Evolutionary conservation across 2,113 vertebrate genomes (phyloP).

Genomic region (Lontra canadensis): DNA sequence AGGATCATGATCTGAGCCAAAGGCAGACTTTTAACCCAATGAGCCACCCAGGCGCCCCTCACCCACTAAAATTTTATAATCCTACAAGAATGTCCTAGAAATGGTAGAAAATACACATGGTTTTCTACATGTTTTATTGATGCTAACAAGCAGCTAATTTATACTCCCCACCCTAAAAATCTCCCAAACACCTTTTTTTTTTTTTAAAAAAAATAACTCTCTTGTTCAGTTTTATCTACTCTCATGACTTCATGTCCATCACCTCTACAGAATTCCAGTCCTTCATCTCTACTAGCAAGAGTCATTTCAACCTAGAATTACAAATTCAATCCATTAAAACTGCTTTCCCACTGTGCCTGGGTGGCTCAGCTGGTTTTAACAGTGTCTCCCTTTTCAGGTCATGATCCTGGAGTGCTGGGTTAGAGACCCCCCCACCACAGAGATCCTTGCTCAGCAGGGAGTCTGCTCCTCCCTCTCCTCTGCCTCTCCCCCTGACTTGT

Average conservation of each 20-base stretch:
- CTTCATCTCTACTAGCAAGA: neutral
- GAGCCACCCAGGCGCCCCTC: too few relatives aligned
- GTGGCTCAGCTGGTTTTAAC: neutral
- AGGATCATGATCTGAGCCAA: too few relatives aligned
- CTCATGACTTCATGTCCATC: neutral
- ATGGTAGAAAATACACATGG: neutral
- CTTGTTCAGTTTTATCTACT: neutral
- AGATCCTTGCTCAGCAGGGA: neutral
- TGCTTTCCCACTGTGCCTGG: neutral
- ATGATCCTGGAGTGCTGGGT: neutral
- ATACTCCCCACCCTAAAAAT: neutral
- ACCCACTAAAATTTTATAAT: neutral
- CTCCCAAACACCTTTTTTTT: neutral
- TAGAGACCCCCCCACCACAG: neutral
- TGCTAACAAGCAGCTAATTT: neutral
- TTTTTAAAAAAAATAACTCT: neutral
- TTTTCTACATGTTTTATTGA: neutral
- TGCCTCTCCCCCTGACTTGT: too few relatives aligned
- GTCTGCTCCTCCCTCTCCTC: neutral
- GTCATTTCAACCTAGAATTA: conserved; percentile 8
- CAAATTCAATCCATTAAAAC: conserved; percentile 13
- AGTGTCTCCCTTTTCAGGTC: neutral
- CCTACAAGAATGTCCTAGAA: neutral
- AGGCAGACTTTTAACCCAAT: too few relatives aligned
- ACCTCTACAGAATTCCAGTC: neutral